A percentile compares a stretch with the other conserved stretches of the same genome.
These are phyloP conservation scores for Smutsia gigantea DNA, from an alignment of 2,797 vertebrate genomes.

Conservation along the genomic window DNA sequence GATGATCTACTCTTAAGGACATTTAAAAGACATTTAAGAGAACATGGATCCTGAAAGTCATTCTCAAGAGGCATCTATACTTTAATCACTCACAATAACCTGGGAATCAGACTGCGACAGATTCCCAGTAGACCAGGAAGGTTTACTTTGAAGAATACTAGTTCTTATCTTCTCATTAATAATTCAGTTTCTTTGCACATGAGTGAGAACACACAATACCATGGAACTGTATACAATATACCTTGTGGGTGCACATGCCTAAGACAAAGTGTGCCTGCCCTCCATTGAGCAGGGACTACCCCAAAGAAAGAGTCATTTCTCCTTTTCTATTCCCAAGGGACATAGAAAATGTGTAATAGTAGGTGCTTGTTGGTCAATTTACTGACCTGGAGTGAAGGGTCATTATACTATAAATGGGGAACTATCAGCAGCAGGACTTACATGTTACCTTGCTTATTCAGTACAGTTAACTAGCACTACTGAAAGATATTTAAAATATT, in stretches of 20 bases:
- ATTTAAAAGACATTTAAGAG: not conserved
- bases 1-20: not conserved
- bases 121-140: not conserved
- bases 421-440: not conserved
- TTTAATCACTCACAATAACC: slow-evolving; percentile 12
- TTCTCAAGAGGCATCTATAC: slow-evolving; percentile 15
- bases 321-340: not conserved
- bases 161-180: not conserved
- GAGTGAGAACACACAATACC: not conserved
- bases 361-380: not conserved
- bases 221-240: not conserved
- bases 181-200: not conserved
- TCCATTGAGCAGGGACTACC: not conserved
- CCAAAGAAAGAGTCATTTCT: not conserved
- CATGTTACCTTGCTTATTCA: slow-evolving; percentile 11
- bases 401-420: not conserved
- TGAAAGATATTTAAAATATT: slow-evolving; percentile 37
- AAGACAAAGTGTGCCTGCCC: not conserved
- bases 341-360: not conserved
- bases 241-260: not conserved
- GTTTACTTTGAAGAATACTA: not conserved
- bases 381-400: not conserved
- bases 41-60: not conserved
- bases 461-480: not conserved
- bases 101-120: not conserved